A percentile compares a stretch with the other conserved stretches of the same genome.
These are phyloP conservation scores for Heliconius nattereri DNA, from an alignment of 1,140 invertebrate genomes.

Conservation along the genomic window DNA sequence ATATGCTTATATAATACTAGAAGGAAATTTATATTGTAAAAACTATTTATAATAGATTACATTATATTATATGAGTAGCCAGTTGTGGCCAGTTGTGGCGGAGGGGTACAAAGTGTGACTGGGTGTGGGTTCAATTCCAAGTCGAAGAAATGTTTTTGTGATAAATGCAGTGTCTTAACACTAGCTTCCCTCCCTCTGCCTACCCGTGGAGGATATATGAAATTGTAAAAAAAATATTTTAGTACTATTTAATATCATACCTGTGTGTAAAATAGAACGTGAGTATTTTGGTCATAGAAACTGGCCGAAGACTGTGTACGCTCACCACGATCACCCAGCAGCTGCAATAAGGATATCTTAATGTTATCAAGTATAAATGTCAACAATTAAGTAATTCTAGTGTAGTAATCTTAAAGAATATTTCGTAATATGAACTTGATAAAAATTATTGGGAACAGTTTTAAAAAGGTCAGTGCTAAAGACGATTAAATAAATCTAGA, in stretches of 20 bases:
- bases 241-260: constrained; percentile 53
- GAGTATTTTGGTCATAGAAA: constrained; percentile 85
- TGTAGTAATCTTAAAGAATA: background rate
- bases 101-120: too few relatives aligned
- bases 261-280: constrained; percentile 89
- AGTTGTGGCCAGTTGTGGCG: too few relatives aligned
- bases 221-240: too few relatives aligned
- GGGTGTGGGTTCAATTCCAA: too few relatives aligned
- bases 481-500: background rate
- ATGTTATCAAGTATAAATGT: constrained; percentile 2
- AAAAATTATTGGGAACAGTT: background rate
- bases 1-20: background rate
- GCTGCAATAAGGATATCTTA: constrained; percentile 43
- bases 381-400: background rate
- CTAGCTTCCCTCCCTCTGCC: too few relatives aligned
- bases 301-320: constrained; percentile 88
- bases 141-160: too few relatives aligned
- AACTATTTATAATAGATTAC: too few relatives aligned
- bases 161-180: too few relatives aligned
- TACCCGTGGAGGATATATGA: too few relatives aligned
- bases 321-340: constrained; percentile 86
- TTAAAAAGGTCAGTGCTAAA: background rate
- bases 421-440: background rate
- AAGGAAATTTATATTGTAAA: background rate
- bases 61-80: too few relatives aligned